Evolutionary conservation across 2,113 vertebrate genomes (phyloP).

Genomic region (Panurus biarmicus): DNA sequence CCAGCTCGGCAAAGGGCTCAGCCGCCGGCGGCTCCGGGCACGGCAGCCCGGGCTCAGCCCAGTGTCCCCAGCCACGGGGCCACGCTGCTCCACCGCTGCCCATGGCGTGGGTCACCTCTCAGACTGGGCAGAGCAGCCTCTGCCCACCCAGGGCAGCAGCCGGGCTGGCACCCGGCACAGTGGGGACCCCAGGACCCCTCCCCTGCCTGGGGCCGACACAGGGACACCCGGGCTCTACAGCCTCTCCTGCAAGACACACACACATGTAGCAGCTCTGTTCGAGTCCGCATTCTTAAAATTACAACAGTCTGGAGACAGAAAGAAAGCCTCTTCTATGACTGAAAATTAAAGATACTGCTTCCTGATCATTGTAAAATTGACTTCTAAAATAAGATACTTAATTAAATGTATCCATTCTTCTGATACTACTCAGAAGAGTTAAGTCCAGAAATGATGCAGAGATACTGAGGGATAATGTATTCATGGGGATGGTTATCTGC

Average conservation of each 20-base stretch:
- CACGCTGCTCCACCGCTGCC: fast-evolving
- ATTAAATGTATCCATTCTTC: constrained; percentile 52
- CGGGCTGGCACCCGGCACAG: fast-evolving
- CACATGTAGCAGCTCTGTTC: background rate
- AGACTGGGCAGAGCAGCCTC: background rate
- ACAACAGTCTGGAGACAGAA: background rate
- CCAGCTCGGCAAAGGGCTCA: background rate
- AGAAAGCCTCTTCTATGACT: background rate
- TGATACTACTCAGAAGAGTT: constrained; percentile 43
- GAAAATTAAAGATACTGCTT: constrained; percentile 39
- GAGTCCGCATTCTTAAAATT: background rate
- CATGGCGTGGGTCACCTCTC: fast-evolving
- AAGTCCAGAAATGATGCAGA: constrained; percentile 27
- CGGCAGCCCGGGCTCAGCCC: fast-evolving
- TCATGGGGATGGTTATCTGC: constrained; percentile 51
- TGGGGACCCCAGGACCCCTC: background rate
- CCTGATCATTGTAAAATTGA: constrained; percentile 16
- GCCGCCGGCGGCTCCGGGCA: fast-evolving
- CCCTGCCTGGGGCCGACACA: background rate
- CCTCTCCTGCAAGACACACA: background rate
- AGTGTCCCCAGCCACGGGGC: fast-evolving
- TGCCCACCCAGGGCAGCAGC: background rate
- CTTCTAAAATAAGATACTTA: constrained; percentile 57
- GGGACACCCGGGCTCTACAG: background rate
- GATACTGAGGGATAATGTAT: constrained; percentile 29